Evolutionary conservation across 2,113 vertebrate species (phyloP).

Genomic region (Falco punctatus): DNA sequence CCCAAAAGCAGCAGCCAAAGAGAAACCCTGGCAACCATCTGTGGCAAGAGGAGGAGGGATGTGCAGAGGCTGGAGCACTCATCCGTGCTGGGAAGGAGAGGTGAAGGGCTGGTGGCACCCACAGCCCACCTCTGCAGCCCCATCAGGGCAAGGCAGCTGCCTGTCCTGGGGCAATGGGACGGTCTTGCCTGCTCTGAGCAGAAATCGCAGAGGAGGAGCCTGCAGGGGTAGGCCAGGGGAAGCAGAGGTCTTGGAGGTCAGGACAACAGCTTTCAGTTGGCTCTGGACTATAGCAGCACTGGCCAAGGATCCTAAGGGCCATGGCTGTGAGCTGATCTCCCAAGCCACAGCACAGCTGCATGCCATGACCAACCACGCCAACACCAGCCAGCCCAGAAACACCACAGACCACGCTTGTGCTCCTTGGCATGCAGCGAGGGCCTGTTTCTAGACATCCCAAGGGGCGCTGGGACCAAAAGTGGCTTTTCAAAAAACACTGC

Average conservation of each 20-base stretch:
- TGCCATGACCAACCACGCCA: not conserved
- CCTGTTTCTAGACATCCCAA: not conserved
- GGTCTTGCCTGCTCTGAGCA: not conserved
- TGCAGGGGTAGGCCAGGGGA: not conserved
- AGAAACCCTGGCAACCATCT: conserved; percentile 30
- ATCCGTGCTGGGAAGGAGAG: not conserved
- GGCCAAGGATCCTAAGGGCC: not conserved
- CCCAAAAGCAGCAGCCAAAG: conserved; percentile 50
- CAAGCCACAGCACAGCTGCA: not conserved
- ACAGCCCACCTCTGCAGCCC: not conserved
- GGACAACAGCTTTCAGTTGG: not conserved
- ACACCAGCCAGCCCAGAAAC: not conserved
- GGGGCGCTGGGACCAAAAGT: not conserved
- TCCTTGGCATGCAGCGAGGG: not conserved
- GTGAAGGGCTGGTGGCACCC: not conserved
- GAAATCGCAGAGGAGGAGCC: not conserved
- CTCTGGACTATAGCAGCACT: not conserved
- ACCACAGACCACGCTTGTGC: not conserved
- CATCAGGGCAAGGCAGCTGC: not conserved
- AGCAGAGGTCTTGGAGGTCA: not conserved
- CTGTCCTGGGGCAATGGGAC: not conserved
- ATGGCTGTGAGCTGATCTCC: not conserved
- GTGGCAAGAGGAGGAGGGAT: not conserved
- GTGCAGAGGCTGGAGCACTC: not conserved
- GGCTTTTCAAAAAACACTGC: not conserved